These are phyloP conservation scores for Cladopsammia gracilis DNA, from an alignment of 64 coral and sea anemone species.

Conservation along the genomic window DNA sequence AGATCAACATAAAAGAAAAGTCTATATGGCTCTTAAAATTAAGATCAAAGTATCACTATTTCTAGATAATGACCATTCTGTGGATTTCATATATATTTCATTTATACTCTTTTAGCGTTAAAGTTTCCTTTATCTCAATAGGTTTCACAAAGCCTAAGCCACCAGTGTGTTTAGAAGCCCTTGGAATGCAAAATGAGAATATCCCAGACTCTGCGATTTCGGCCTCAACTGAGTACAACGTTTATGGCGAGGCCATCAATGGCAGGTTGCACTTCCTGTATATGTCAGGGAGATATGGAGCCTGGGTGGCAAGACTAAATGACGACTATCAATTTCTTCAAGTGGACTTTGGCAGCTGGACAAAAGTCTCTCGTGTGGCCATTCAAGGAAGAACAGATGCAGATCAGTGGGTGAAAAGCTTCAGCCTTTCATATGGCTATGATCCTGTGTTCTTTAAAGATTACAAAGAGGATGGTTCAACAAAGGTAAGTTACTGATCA, in stretches of 20 bases:
- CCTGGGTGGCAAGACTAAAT: neutral
- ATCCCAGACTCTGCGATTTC: conserved; percentile 22
- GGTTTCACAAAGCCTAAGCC: neutral
- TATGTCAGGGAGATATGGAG: neutral
- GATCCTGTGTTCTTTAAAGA: conserved; percentile 17
- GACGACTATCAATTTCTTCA: conserved; percentile 31
- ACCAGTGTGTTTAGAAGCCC: neutral
- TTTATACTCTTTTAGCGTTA: no score
- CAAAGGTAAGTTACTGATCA: neutral
- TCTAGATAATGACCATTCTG: no score
- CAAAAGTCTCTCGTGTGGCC: conserved; percentile 17
- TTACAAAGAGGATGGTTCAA: conserved; percentile 1
- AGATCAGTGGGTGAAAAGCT: conserved; percentile 23
- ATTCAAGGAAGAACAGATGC: conserved; percentile 43
- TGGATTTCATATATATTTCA: no score
- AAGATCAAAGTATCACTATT: no score
- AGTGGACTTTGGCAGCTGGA: conserved; percentile 13
- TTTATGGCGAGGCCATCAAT: neutral
- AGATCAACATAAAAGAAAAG: no score
- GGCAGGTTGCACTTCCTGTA: conserved; percentile 29
- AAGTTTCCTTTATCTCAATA: neutral
- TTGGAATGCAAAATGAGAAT: conserved; percentile 18
- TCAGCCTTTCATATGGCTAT: conserved; percentile 25
- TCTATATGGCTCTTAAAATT: no score
- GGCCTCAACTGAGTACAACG: neutral